Base-by-base conservation (phyloP, 2,888 invertebrate genomes). In the Mechanitis messenoides region DNA sequence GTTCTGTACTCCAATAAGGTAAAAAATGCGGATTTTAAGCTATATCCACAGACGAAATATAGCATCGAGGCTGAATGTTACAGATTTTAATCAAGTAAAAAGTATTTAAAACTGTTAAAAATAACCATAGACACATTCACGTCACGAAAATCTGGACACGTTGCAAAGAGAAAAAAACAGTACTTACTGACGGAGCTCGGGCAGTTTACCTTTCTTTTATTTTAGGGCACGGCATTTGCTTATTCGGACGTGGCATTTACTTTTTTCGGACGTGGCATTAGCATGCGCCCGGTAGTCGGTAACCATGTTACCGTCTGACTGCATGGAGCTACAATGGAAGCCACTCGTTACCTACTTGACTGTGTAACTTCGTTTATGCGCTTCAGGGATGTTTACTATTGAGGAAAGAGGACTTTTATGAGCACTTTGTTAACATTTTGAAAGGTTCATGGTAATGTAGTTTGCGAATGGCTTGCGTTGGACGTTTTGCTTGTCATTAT, bases 261-360 rank as follows among this genome's bases (percentile, higher is more conserved):
- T 74, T 76, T 71, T 74, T 74, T 79, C 74, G 73, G 47, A 20
- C 68, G 65, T 55, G 71, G 70, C 78, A 87, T 88, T 86, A 87
- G 83, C 85, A 88, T 87, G 85, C 84, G 78, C 76, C 73, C 79
- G 77, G 77, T 78, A 75, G 76, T 75, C 80, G 74, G 83, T 84
- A 85, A 87, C 84, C 76, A 77, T 78, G 83, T 86, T 87, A 86
- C 76, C 69, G 69, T 71, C 68, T 71, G 80, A 75, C 78, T 73
- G 77, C 73, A 69, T 67, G 64, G 74, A 76, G 79, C 76, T 76
- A 81, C 78, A 80, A 82, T 82, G 75, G 80, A 75, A 81, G 82
- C 84, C 85, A 85, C 87, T 87, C 87, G 87, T 87, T 87, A 84
- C 83, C 82, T 83, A 88, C 89, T 89, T 87, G 89, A 88, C 89